Conservation (phyloP, 2,888 invertebrate species). For the Drosophila buzzatii region DNA sequence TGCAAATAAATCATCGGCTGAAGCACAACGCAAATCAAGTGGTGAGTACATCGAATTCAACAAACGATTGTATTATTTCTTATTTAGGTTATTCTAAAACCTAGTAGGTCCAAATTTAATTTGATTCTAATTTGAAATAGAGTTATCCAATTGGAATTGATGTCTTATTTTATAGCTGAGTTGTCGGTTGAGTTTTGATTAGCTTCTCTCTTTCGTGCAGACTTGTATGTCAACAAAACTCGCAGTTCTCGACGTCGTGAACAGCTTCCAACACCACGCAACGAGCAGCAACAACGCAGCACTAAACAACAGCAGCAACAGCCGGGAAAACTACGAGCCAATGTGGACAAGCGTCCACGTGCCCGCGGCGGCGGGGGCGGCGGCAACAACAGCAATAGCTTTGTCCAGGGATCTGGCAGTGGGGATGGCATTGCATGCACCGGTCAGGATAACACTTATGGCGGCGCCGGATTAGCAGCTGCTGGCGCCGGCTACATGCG, state of each 20-base stretch:
- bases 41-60: conserved; percentile 76
- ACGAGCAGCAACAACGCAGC: conserved; percentile 86
- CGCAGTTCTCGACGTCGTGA: conserved; percentile 83
- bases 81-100: neutral
- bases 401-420: conserved; percentile 49
- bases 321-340: conserved; percentile 86
- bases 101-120: neutral
- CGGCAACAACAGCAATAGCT: conserved; percentile 44
- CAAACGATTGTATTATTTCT: neutral
- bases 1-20: conserved; percentile 90
- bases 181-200: neutral
- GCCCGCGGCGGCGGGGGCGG: conserved; percentile 85
- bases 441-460: conserved; percentile 75
- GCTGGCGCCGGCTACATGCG: conserved; percentile 61
- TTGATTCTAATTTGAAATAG: neutral
- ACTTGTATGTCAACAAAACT: conserved; percentile 75
- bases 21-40: conserved; percentile 85
- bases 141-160: neutral
- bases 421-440: conserved; percentile 64
- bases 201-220: conserved; percentile 42
- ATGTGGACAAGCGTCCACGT: conserved; percentile 88
- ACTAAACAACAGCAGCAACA: conserved; percentile 86
- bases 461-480: conserved; percentile 84
- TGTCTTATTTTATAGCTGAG: neutral
- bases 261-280: conserved; percentile 86